Evolutionary conservation across 2,797 vertebrate species (phyloP).

Genomic region (Ispidina lecontei): DNA sequence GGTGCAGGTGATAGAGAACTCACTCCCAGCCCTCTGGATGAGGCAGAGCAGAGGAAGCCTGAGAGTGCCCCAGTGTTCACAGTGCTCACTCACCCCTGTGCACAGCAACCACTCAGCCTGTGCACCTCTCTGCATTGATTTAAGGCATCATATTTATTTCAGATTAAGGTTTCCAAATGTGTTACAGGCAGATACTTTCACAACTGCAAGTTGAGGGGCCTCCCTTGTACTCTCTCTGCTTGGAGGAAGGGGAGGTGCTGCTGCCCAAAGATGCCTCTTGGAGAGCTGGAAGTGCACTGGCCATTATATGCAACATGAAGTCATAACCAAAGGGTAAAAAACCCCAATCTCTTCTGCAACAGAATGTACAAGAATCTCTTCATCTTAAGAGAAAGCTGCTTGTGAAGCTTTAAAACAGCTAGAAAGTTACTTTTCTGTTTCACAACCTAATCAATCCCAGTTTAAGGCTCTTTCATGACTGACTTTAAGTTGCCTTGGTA

Average conservation of each 20-base stretch:
- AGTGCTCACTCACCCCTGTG: fast-evolving
- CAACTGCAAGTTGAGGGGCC: not conserved
- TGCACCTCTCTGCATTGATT: fast-evolving
- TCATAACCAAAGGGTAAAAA: not conserved
- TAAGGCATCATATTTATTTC: not conserved
- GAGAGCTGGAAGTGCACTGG: fast-evolving
- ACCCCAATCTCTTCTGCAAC: not conserved
- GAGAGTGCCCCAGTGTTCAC: not conserved
- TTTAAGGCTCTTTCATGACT: not conserved
- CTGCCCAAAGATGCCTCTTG: not conserved
- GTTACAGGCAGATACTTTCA: not conserved
- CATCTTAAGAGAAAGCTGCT: not conserved
- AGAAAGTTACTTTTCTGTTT: not conserved
- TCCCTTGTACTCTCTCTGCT: not conserved
- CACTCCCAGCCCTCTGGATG: not conserved
- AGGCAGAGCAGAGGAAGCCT: not conserved
- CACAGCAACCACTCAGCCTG: fast-evolving
- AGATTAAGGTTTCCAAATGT: not conserved
- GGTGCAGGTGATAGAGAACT: not conserved
- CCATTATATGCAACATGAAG: not conserved
- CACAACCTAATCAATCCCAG: not conserved
- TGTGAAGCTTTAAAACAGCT: not conserved
- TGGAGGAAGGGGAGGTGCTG: not conserved
- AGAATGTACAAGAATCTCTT: not conserved
- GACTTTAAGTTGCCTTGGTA: not conserved